phyloP scores from a whole-genome alignment of 1,140 invertebrate genomes.

The Epicauta chinensis region DNA sequence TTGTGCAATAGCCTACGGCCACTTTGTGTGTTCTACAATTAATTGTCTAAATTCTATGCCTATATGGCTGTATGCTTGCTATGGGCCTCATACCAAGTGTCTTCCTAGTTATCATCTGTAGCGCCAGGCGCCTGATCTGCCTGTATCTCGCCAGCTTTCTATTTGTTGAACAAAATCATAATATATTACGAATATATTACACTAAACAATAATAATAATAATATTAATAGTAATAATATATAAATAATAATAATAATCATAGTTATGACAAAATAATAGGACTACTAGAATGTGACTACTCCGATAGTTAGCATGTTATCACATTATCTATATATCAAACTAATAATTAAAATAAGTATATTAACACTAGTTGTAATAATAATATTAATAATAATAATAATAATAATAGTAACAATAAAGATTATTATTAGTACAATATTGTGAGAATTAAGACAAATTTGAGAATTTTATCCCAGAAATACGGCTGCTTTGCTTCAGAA shows the following conservation, averaged over 20 bases:
- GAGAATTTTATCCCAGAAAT: neutral
- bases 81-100: constrained; percentile 29
- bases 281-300: constrained; percentile 5
- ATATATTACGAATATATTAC: too few species aligned
- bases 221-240: neutral
- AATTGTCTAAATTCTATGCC: constrained; percentile 6
- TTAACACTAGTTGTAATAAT: neutral
- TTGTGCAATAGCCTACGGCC: constrained; percentile 27
- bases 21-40: constrained; percentile 19
- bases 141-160: constrained; percentile 21
- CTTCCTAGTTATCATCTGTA: constrained; percentile 28
- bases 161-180: constrained; percentile 7
- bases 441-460: neutral
- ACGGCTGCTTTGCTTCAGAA: neutral
- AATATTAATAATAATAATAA: neutral
- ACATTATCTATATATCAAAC: neutral
- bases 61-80: constrained; percentile 21
- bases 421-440: neutral
- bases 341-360: neutral
- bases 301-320: neutral
- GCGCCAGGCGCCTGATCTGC: constrained; percentile 20
- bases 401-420: neutral
- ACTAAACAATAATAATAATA: too few species aligned
- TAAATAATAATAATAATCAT: neutral
- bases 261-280: neutral